Percentiles rank a stretch among this genome's conserved stretches.
Conservation (phyloP, 2,113 vertebrate species). For the Actinemys pallida region DNA sequence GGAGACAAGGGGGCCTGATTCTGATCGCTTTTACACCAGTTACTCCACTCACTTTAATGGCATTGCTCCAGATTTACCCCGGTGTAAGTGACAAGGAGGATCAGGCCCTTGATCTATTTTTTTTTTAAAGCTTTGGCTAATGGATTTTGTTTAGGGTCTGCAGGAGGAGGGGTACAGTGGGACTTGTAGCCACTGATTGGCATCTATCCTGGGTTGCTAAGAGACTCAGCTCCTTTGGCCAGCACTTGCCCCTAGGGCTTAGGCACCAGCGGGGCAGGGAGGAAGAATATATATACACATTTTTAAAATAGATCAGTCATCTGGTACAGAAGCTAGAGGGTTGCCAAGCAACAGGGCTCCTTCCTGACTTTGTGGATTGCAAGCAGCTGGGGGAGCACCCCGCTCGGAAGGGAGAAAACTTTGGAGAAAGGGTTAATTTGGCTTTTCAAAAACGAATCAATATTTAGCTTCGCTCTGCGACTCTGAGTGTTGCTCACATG, state of each 20-base stretch:
- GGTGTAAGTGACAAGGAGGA: not conserved
- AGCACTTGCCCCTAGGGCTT: not conserved
- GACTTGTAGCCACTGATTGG: not conserved
- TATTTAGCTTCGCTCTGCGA: not conserved
- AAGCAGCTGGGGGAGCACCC: not conserved
- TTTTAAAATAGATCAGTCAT: slow-evolving; percentile 49
- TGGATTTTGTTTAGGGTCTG: not conserved
- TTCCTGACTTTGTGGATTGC: slow-evolving; percentile 12
- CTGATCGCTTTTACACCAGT: not conserved
- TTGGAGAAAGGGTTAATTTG: not conserved
- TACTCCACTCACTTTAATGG: not conserved
- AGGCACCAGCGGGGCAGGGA: not conserved
- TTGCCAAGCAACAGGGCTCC: slow-evolving; percentile 71
- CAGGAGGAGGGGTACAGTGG: too few relatives aligned
- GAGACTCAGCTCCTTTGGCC: not conserved
- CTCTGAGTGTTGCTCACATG: not conserved
- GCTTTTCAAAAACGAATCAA: not conserved
- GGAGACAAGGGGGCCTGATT: not conserved
- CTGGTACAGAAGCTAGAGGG: slow-evolving; percentile 63
- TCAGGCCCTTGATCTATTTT: not conserved
- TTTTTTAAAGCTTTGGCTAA: not conserved
- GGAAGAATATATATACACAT: not conserved
- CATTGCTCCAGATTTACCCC: not conserved
- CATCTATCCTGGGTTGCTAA: not conserved
- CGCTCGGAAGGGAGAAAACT: not conserved